These are phyloP conservation scores for Bemisia tabaci DNA, from an alignment of 1,140 invertebrate genomes.

Conservation along the genomic window DNA sequence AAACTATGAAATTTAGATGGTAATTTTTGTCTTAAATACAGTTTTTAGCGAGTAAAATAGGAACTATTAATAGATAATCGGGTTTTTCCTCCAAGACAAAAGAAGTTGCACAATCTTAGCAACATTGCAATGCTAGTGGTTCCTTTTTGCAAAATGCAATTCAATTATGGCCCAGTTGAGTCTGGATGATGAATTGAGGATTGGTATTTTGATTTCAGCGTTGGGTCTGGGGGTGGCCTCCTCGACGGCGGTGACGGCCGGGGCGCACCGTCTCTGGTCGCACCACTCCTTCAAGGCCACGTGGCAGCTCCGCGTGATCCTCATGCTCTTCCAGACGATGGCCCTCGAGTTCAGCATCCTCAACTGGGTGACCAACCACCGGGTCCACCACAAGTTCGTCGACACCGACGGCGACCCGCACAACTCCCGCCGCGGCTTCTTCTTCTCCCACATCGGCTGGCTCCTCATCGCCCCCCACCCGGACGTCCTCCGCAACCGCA, in stretches of 20 bases:
- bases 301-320: slow-evolving; percentile 38
- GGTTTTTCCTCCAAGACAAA: too few relatives aligned
- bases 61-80: too few relatives aligned
- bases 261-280: slow-evolving; percentile 50
- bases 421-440: slow-evolving; percentile 56
- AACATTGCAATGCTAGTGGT: too few relatives aligned
- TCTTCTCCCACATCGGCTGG: slow-evolving; percentile 89
- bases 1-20: too few relatives aligned
- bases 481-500: slow-evolving; percentile 64
- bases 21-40: too few relatives aligned
- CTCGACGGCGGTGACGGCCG: slow-evolving; percentile 46
- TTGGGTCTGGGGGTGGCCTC: slow-evolving; percentile 28
- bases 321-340: slow-evolving; percentile 37
- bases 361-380: slow-evolving; percentile 68
- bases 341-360: slow-evolving; percentile 32
- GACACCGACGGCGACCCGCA: slow-evolving; percentile 88
- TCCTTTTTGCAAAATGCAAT: too few relatives aligned
- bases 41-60: too few relatives aligned
- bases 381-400: slow-evolving; percentile 83
- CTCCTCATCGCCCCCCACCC: slow-evolving; percentile 70
- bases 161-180: too few relatives aligned
- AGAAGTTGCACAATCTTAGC: too few relatives aligned
- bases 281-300: slow-evolving; percentile 50
- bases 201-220: slow-evolving; percentile 19
- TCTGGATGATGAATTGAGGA: too few relatives aligned